Base-by-base conservation (phyloP, 2,888 invertebrate species). In the Xestia ashworthii region DNA sequence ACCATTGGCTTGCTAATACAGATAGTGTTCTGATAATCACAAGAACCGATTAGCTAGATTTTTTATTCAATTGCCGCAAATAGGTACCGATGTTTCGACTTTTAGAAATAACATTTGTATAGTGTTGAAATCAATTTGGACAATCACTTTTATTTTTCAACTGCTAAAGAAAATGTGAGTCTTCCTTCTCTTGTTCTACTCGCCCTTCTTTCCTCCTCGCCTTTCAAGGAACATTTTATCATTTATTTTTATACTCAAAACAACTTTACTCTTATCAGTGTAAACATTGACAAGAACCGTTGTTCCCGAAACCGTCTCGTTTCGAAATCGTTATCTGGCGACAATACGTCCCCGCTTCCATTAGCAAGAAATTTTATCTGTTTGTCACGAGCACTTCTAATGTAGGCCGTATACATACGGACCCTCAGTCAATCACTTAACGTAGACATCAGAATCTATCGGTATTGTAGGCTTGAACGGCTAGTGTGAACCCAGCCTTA, bases 331-430 rank as follows among this genome's bases (percentile, higher is more conserved):
- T 93, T 93, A 93, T 94, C 93, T 91, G 71, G 70, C 83, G 87
- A 83, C 91, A 88, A 65, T 84, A 82, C 85, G 90, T 90, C 90
- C 83, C 90, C 87, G 76, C 71, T 88, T 92, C 93, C 94, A 95
- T 95, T 95, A 95, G 93, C 88, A 75, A 85, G 91, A 92, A 89
- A 91, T 87, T 90, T 93, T 94, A 94, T 95, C 93, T 92, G 89
- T 92, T 91, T 92, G 93, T 93, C 94, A 94, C 94, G 92, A 90
- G 90, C 87, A 88, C 86, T 87, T 88, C 85, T 80, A 89, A 90
- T 89, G 87, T 88, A 89, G 85, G 87, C 84, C 84, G 82, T 80
- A 74, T 83, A 88, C 81, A 92, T 88, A 91, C 81, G 71, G 74
- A 64, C 64, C 70, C 84, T 87, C 89, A 91, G 89, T 91, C 89